Base-by-base conservation (phyloP, 2,888 invertebrate species). In the Sacculina carcini region DNA sequence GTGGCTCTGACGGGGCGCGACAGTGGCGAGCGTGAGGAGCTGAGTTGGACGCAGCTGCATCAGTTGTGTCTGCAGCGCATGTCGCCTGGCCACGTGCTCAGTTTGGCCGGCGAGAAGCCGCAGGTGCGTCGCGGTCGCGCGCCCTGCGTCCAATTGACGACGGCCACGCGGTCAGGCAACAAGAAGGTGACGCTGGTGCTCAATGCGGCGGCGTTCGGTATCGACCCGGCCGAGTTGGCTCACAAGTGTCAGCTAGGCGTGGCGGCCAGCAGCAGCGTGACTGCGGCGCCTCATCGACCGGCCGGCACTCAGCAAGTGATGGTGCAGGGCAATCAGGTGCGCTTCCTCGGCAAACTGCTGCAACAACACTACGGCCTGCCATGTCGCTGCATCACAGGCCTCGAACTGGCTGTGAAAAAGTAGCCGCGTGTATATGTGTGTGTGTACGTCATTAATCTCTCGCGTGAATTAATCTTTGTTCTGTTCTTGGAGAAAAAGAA, bases 151-250 rank as follows among this genome's bases (percentile, higher is more conserved):
- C 75, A 73, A 58, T 77, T 90, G 68, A 74, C 74, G 16, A 73
- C 85, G 6, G 77, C 74, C 21, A 76, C 75, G n/a, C 68, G 89
- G 53, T 75, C 79, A 23, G 80, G 83, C 23, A 85, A 85, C 63
- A 90, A 90, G 64, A 87, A 86, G 73, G 87, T 81, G 50, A 92
- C 92, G 1, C 66, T 90, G 49, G 75, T 94, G 2, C 83, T 84
- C 58, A 89, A 92, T 67, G 71, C 92, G 61, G 84, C 87, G 62
- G 68, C 75, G 53, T 92, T 77, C 66, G 87, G 89, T 28, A 81
- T 92, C 59, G 77, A 76, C 59, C 69, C 84, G 53, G 66, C 72
- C 26, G 78, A 79, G 60, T 78, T 92, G 64, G 77, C 80, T 19
- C 79, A 78, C 62, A 74, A 75, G 58, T 81, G 87, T 61, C 87